Conservation (phyloP, 2,888 invertebrate genomes). For the Meloe dianella region DNA sequence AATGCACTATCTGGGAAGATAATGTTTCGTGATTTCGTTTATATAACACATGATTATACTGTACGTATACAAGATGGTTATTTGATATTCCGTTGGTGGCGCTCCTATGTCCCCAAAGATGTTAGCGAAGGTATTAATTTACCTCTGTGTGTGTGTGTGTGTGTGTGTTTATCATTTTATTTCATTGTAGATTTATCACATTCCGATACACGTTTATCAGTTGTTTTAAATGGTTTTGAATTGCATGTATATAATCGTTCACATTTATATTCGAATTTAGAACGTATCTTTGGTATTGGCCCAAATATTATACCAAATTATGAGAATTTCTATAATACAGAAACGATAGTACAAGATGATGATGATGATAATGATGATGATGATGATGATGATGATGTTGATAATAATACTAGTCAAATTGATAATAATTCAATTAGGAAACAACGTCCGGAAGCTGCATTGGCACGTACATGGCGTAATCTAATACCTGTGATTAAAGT, state of each 20-base stretch:
- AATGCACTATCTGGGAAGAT: constrained; percentile 97
- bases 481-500: constrained; percentile 95
- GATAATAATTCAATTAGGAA: constrained; percentile 51
- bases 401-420: constrained; percentile 14
- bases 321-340: constrained; percentile 32
- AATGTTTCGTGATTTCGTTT: constrained; percentile 96
- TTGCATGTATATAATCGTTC: constrained; percentile 94
- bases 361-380: constrained; percentile 31
- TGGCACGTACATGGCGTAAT: constrained; percentile 92
- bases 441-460: constrained; percentile 78
- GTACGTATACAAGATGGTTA: constrained; percentile 95
- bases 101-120: constrained; percentile 92
- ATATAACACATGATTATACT: constrained; percentile 92
- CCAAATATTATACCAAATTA: constrained; percentile 74
- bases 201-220: constrained; percentile 88
- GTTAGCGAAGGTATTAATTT: constrained; percentile 81
- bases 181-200: constrained; percentile 82
- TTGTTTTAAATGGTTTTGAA: constrained; percentile 93
- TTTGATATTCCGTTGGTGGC: constrained; percentile 98
- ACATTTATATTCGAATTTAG: constrained; percentile 82
- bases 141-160: no score
- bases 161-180: no score
- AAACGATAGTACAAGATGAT: no score
- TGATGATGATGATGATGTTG: not conserved
- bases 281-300: constrained; percentile 86